Evolutionary conservation across 2,113 vertebrate species (phyloP).

Genomic region (Menidia beryllina): DNA sequence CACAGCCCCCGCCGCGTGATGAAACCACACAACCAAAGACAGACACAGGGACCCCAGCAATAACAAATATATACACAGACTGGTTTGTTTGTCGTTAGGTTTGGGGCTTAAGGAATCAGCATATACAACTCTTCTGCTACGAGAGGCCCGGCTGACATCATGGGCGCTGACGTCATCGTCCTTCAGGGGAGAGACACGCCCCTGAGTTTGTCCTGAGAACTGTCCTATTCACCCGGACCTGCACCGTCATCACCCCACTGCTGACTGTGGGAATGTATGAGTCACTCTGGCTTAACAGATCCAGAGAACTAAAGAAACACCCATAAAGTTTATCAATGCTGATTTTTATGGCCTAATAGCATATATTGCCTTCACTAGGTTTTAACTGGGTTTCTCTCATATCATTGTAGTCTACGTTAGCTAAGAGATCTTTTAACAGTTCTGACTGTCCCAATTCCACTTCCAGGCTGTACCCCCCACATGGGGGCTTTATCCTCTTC

Average conservation of each 20-base stretch:
- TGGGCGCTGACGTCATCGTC: constrained; percentile 58
- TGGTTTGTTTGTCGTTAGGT: not conserved
- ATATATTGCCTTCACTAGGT: not conserved
- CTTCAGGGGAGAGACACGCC: constrained; percentile 36
- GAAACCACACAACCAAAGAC: not conserved
- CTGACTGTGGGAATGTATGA: constrained; percentile 54
- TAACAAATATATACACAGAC: too few species aligned
- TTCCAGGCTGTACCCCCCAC: not conserved
- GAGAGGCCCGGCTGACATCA: constrained; percentile 45
- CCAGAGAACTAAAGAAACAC: not conserved
- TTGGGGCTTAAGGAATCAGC: constrained; percentile 22
- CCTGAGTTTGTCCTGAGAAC: constrained; percentile 8
- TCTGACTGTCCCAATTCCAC: not conserved
- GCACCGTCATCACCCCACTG: constrained; percentile 48
- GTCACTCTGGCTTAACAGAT: constrained; percentile 25
- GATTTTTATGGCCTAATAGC: not conserved
- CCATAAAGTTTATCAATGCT: not conserved
- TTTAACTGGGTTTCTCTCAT: not conserved
- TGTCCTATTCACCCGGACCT: constrained; percentile 12
- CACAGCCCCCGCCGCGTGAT: not conserved
- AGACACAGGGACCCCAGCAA: too few species aligned
- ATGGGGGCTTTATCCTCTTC: not conserved
- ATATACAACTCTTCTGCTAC: not conserved
- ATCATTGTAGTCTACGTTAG: not conserved
- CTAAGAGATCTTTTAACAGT: constrained; percentile 12